Base-by-base conservation (phyloP, 92 coral and sea anemone species). In the Galaxea fascicularis region DNA sequence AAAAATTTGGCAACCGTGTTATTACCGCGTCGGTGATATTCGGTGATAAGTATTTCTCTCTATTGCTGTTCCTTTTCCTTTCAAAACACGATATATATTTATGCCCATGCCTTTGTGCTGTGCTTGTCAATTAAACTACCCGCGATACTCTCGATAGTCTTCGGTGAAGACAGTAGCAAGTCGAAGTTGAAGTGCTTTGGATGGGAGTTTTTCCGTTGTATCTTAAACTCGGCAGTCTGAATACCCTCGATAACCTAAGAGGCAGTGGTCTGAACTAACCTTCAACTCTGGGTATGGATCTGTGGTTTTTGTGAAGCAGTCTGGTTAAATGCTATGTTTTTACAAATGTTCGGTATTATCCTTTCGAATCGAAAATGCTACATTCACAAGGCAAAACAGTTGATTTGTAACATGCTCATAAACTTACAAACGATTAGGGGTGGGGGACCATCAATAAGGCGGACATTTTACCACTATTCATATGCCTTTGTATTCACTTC, bases 181-280 rank as follows among this genome's bases (percentile, higher is more conserved):
- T 35, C 39, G 8, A 35, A 15, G 63, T 47, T 41, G 4, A 76
- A 59, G 35, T 59, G 35, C 24, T 27, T 76, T 58, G 26, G 47
- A 35, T 25, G 30, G 22, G 73, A 65, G 65, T 64, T 46, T 59
- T 78, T 78, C 15, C 15, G 73, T 78, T 65, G 73, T 39, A 62
- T 49, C 28, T 63, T 65, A 25, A 46, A 41, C 49, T 25, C 46
- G 27, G 26, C 29, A 29, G 25, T n/a, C n/a, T n/a, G 11, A 28
- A 29, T 27, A 15, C 39, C 27, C 8, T 65, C n/a, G 8, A 27
- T 65, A 46, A 15, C 30, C 58, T 71, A 6, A 20, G 57, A n/a
- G 18, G 53, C n/a, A 17, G 13, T 12, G 25, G 45, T 13, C 18
- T 35, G 66, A n/a, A n/a, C n/a, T n/a, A n/a, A n/a, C n/a, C n/a